Evolutionary conservation across 2,888 invertebrate species (phyloP).

Genomic region (Muschampia plurimacula): DNA sequence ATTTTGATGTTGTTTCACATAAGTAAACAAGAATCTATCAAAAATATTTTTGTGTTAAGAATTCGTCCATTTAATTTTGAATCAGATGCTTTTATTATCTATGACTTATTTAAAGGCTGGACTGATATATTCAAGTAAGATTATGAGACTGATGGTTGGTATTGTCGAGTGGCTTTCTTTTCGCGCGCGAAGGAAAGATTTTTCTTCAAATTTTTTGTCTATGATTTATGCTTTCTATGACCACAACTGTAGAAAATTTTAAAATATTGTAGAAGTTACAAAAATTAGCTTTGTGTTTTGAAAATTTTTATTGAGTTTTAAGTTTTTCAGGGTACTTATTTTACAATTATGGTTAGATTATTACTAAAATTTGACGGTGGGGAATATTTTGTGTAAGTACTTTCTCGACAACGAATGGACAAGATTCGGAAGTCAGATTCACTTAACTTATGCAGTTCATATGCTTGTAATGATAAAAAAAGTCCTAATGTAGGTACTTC

Average conservation of each 20-base stretch:
- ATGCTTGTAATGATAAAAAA: slow-evolving; percentile 46
- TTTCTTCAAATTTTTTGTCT: slow-evolving; percentile 4
- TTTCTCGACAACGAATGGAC: slow-evolving; percentile 45
- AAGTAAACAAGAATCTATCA: not conserved
- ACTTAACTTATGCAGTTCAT: slow-evolving; percentile 47
- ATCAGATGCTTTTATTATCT: slow-evolving; percentile 37
- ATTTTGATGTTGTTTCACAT: not conserved
- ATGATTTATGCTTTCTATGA: not conserved
- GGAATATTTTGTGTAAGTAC: not conserved
- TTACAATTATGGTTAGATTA: not conserved
- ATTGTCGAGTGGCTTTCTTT: slow-evolving; percentile 48
- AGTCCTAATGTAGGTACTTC: slow-evolving; percentile 51
- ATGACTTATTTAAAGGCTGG: slow-evolving; percentile 47
- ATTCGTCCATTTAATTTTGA: slow-evolving; percentile 23
- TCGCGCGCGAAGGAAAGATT: slow-evolving; percentile 9
- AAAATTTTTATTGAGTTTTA: not conserved
- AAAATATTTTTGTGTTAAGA: not conserved
- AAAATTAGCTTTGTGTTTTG: not conserved
- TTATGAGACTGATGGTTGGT: slow-evolving; percentile 56
- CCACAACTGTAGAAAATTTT: not conserved
- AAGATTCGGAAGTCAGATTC: slow-evolving; percentile 39
- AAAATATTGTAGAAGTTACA: not conserved
- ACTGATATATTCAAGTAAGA: slow-evolving; percentile 50
- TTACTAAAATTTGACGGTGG: not conserved
- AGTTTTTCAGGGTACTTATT: not conserved